Evolutionary conservation across 2,888 invertebrate genomes (phyloP), one percentile per base, ranked within the genome.

Genomic region (Podotricha telesiphe): DNA sequence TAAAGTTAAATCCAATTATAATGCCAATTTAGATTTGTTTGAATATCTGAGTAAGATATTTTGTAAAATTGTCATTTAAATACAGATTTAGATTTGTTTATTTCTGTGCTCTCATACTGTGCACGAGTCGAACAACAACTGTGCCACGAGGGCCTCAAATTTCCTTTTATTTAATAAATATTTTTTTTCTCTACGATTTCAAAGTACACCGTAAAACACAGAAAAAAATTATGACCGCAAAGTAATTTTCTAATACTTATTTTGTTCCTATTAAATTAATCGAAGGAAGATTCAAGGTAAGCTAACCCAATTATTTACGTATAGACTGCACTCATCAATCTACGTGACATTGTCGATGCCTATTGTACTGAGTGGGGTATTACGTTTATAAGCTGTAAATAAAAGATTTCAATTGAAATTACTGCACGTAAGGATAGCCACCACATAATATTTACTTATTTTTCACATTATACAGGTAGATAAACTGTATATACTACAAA

Each of bases 1-100:
- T 67, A 45, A 71, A 69, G 22, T 59, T 59, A 64, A 59, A 50
- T 50, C 13, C 7, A 22, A 13, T 42, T 37, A 37, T 37, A 37
- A n/a, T n/a, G n/a, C 6, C 10, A 8, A 8, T 37, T 42, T 42
- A 1, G 0, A 42, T 42, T 42, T 42, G 42, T 42, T 42, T 11
- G 8, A 37, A 37, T 37, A 10, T 28, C 28, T 37, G 10, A 37
- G 37, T 8, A 37, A 8, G 37, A 37, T 37, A 37, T 37, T 37
- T 8, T 37, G 5, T n/a, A n/a, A n/a, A n/a, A n/a, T n/a, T n/a
- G n/a, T n/a, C n/a, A n/a, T n/a, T n/a, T n/a, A n/a, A n/a, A n/a
- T n/a, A n/a, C n/a, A n/a, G n/a, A n/a, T n/a, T n/a, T n/a, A n/a
- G n/a, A n/a, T n/a, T n/a, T n/a, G n/a, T n/a, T n/a, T n/a, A n/a